Percentiles rank a stretch among this genome's conserved stretches.
phyloP scores from a whole-genome alignment of 2,113 vertebrate species.

The Dicrurus megarhynchus region DNA sequence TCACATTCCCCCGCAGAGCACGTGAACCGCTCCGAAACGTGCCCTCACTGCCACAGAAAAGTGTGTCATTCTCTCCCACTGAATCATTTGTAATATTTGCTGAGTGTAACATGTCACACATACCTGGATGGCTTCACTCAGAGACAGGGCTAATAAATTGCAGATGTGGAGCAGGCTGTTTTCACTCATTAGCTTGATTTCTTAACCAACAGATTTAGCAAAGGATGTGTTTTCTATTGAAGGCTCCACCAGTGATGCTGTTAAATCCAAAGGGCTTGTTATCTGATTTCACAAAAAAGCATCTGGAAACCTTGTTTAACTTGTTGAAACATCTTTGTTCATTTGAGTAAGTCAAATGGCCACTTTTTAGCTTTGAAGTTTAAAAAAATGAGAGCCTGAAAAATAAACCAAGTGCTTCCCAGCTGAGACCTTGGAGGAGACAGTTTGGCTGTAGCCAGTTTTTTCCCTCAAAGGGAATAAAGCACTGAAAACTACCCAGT shows the following conservation, averaged over 20 bases:
- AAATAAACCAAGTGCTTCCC: slow-evolving; percentile 6
- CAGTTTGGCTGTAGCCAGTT: background rate
- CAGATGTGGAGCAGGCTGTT: slow-evolving; percentile 51
- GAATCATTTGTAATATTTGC: background rate
- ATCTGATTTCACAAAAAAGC: slow-evolving; percentile 36
- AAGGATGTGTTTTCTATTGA: slow-evolving; percentile 31
- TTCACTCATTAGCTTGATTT: slow-evolving; percentile 59
- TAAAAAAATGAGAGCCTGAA: background rate
- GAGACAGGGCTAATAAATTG: slow-evolving; percentile 41
- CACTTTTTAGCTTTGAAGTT: background rate
- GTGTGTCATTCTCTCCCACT: background rate
- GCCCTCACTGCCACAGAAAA: background rate
- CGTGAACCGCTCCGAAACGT: background rate
- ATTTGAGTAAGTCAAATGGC: slow-evolving; percentile 22
- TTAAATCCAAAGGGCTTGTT: slow-evolving; percentile 31
- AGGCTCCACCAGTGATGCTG: background rate
- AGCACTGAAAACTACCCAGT: background rate
- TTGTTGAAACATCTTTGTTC: slow-evolving; percentile 49
- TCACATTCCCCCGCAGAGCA: background rate
- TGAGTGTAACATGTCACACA: background rate
- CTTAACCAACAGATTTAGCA: slow-evolving; percentile 43
- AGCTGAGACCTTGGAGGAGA: background rate
- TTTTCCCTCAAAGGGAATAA: background rate
- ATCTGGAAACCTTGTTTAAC: slow-evolving; percentile 52
- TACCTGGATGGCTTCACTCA: slow-evolving; percentile 54